A percentile compares a stretch with the other conserved stretches of the same genome.
These are phyloP conservation scores for Paratrypauchen microcephalus DNA, from an alignment of 2,797 vertebrate species.

Conservation along the genomic window DNA sequence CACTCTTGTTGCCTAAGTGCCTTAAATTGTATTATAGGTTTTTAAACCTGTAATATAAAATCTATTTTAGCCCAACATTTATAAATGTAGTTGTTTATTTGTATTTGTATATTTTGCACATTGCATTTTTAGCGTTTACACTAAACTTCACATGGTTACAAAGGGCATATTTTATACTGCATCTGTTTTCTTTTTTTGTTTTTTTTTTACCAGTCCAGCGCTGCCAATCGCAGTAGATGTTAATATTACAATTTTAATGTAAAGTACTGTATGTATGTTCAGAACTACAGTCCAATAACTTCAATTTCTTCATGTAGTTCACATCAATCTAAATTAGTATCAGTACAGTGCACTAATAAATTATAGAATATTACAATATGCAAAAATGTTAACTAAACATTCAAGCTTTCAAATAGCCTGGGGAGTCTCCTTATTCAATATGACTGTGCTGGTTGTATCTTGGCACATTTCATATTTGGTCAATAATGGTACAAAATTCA, in stretches of 20 bases:
- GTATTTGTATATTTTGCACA: constrained; percentile 81
- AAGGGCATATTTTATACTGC: constrained; percentile 32
- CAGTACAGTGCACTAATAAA: background rate
- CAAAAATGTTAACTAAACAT: no score
- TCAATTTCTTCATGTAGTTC: background rate
- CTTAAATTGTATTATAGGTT: constrained; percentile 61
- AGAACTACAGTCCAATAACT: background rate
- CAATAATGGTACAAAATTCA: constrained; percentile 61
- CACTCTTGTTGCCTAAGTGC: constrained; percentile 67
- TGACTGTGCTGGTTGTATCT: background rate
- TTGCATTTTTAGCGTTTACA: constrained; percentile 72
- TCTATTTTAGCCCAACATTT: constrained; percentile 31
- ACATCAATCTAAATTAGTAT: background rate
- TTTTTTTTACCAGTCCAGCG: background rate
- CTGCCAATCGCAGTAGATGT: background rate
- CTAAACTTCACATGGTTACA: constrained; percentile 40
- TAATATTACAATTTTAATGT: background rate
- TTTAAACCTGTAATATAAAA: constrained; percentile 24
- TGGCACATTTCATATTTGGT: constrained; percentile 27
- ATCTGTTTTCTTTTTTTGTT: background rate
- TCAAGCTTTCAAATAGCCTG: background rate
- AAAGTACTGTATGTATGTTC: background rate
- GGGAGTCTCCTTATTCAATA: background rate
- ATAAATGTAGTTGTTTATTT: constrained; percentile 30
- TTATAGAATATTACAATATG: background rate